These are phyloP conservation scores for Coptotermes formosanus DNA, from an alignment of 1,140 invertebrate genomes.

Conservation along the genomic window DNA sequence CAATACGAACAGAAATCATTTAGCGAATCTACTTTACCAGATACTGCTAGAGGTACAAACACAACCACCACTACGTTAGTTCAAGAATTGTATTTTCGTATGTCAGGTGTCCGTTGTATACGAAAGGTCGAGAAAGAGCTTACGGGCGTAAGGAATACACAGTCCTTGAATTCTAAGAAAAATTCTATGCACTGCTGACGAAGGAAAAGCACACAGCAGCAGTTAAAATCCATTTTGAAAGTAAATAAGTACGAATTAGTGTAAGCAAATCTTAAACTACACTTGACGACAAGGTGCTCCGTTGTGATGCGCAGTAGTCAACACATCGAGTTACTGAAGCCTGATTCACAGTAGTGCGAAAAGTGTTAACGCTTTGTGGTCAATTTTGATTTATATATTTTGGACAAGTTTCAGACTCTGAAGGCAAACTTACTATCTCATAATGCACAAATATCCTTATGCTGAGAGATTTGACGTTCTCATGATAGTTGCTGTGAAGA, in stretches of 20 bases:
- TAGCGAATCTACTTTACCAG: too few relatives aligned
- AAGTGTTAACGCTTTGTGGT: too few relatives aligned
- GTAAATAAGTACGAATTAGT: conserved; percentile 3
- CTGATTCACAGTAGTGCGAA: background rate
- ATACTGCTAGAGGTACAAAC: too few relatives aligned
- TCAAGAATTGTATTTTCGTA: background rate
- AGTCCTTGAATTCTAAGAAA: conserved; percentile 8
- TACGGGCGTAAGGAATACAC: background rate
- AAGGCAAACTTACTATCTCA: too few relatives aligned
- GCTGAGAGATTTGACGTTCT: too few relatives aligned
- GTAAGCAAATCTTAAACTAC: conserved; percentile 18
- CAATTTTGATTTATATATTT: too few relatives aligned
- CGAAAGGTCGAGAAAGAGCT: background rate
- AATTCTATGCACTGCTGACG: background rate
- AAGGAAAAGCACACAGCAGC: background rate
- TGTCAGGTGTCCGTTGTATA: background rate
- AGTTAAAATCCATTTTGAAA: conserved; percentile 10
- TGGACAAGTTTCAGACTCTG: too few relatives aligned
- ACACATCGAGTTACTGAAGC: background rate
- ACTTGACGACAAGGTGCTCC: conserved; percentile 8
- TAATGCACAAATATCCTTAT: too few relatives aligned
- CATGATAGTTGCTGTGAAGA: too few relatives aligned
- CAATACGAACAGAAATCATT: too few relatives aligned
- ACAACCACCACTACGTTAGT: background rate
- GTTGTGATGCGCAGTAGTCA: background rate